Base-by-base conservation (phyloP, 2,888 invertebrate species). In the Eudemis profundana region DNA sequence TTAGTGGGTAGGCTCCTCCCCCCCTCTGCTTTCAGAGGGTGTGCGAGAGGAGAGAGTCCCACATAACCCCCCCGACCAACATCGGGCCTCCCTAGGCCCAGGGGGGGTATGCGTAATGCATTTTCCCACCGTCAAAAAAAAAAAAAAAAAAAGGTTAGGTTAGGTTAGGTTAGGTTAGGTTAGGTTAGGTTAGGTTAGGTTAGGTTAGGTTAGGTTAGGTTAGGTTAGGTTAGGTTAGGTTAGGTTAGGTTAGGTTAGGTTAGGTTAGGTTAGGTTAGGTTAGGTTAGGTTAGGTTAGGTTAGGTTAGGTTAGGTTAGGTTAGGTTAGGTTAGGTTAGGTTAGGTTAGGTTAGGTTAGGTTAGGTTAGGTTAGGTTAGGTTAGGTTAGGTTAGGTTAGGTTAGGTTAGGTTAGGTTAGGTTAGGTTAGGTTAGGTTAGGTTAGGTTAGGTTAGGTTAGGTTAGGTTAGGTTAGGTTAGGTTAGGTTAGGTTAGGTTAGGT, bases 121-220 rank as follows among this genome's bases (percentile, higher is more conserved):
- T n/a, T n/a, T n/a, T n/a, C n/a, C n/a, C n/a, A n/a, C n/a, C n/a
- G n/a, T n/a, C n/a, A n/a, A n/a, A n/a, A n/a, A n/a, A n/a, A n/a
- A n/a, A n/a, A n/a, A n/a, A n/a, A n/a, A n/a, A n/a, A n/a, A n/a
- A n/a, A 61, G 61, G 61, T 61, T 61, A 61, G 61, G 61, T 61
- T 61, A 61, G 61, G 61, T 61, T 61, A 64, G 64, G 64, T 64
- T 64, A 63, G 63, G 63, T 63, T 63, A 63, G 63, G 61, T 61
- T 61, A 61, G 61, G 61, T 61, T 61, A 61, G 54, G 54, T 54
- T 54, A 54, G 54, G 54, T n/a, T n/a, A n/a, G n/a, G n/a, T n/a
- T n/a, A n/a, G n/a, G n/a, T n/a, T n/a, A 54, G 54, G 54, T 54
- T 54, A 54, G 54, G 54, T 54, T 54, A 54, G 54, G 54, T 54